These are phyloP conservation scores for Eulemur coronatus DNA, from an alignment of 2,797 vertebrate genomes.

Conservation along the genomic window DNA sequence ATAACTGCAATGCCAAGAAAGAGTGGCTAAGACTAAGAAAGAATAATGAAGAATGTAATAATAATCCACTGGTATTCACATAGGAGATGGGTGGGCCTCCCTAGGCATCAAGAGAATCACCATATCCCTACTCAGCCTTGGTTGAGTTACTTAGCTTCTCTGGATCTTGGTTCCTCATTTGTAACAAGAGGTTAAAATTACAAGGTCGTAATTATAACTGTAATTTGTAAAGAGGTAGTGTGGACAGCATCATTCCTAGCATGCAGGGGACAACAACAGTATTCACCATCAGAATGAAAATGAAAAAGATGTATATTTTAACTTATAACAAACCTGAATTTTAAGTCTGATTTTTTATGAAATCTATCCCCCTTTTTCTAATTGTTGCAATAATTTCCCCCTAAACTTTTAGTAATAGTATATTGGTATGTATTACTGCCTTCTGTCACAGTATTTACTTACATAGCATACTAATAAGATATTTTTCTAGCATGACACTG, in stretches of 20 bases:
- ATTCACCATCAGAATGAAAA: slow-evolving; percentile 18
- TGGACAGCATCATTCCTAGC: neutral
- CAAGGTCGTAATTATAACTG: neutral
- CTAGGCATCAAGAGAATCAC: neutral
- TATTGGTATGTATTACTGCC: neutral
- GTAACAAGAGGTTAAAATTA: slow-evolving; percentile 4
- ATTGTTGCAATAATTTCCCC: neutral
- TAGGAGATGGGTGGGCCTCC: neutral
- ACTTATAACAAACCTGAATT: neutral
- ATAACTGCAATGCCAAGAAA: neutral
- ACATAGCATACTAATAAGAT: neutral
- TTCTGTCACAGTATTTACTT: neutral
- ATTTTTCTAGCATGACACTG: neutral
- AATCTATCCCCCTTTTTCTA: neutral
- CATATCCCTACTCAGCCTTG: neutral
- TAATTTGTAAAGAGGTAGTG: slow-evolving; percentile 3
- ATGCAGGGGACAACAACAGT: neutral
- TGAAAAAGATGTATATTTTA: neutral
- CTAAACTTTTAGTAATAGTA: neutral
- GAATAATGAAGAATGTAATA: neutral
- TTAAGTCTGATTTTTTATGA: neutral
- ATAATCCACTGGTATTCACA: neutral
- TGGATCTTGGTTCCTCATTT: slow-evolving; percentile 3
- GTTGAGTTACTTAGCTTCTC: neutral
- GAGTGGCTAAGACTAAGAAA: neutral